Percentiles rank a stretch among this genome's conserved stretches.
Conservation (phyloP, 2,888 invertebrate species). For the Gymnosoma rotundatum region DNA sequence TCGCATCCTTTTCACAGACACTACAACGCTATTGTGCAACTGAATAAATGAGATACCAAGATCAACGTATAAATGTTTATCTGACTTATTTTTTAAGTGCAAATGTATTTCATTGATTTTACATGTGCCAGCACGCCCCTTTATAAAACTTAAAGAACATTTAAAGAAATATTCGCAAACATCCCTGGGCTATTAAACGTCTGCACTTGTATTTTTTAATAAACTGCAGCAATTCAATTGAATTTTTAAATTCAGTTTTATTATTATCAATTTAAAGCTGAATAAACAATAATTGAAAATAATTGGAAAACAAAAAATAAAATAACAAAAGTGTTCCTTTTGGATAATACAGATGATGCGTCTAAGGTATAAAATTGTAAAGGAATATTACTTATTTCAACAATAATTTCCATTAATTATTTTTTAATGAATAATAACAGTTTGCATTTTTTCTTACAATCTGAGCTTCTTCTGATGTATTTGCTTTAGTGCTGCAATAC, state of each 20-base stretch:
- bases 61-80: slow-evolving; percentile 23
- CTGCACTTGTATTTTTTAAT: slow-evolving; percentile 65
- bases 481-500: too few species aligned
- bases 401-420: not conserved
- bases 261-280: slow-evolving; percentile 22
- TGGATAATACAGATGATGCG: not conserved
- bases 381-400: too few species aligned
- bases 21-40: slow-evolving; percentile 21
- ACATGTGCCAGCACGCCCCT: slow-evolving; percentile 59
- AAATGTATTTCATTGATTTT: slow-evolving; percentile 57
- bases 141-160: slow-evolving; percentile 39
- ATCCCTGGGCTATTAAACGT: slow-evolving; percentile 57
- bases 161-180: slow-evolving; percentile 46
- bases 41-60: slow-evolving; percentile 29
- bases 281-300: slow-evolving; percentile 12
- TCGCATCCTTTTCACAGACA: slow-evolving; percentile 16
- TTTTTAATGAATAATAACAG: not conserved
- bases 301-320: not conserved
- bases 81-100: slow-evolving; percentile 38
- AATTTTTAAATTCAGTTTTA: slow-evolving; percentile 37
- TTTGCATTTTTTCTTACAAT: too few species aligned
- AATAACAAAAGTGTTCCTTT: not conserved
- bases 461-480: too few species aligned
- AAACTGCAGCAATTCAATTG: slow-evolving; percentile 67
- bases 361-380: not conserved